A percentile compares a stretch with the other conserved stretches of the same genome.
Evolutionary conservation across 2,888 invertebrate genomes (phyloP).

Genomic region (Amiota communis): DNA sequence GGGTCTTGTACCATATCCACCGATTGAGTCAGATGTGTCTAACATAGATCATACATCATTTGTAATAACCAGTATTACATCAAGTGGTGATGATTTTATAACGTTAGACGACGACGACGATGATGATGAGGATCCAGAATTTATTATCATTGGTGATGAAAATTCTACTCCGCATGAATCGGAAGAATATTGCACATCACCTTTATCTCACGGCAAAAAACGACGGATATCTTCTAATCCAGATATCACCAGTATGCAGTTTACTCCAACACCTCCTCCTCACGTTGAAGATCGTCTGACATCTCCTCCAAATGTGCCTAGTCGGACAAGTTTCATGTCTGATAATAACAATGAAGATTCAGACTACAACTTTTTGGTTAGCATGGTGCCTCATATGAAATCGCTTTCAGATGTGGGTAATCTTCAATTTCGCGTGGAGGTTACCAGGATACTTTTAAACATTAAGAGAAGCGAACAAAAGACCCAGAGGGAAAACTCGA

Average conservation of each 20-base stretch:
- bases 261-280: too few relatives aligned
- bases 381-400: constrained; percentile 55
- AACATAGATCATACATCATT: constrained; percentile 39
- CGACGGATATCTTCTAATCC: background rate
- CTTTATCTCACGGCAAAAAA: constrained; percentile 35
- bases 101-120: constrained; percentile 50
- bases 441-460: background rate
- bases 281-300: too few relatives aligned
- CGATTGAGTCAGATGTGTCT: constrained; percentile 36
- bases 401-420: constrained; percentile 49
- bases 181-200: constrained; percentile 28
- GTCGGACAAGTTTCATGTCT: background rate
- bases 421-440: constrained; percentile 49
- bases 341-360: constrained; percentile 46
- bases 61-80: too few relatives aligned
- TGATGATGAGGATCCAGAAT: constrained; percentile 42
- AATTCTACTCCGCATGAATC: constrained; percentile 48
- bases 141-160: constrained; percentile 53
- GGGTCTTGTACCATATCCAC: constrained; percentile 43
- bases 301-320: too few relatives aligned
- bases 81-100: background rate
- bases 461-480: constrained; percentile 10
- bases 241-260: background rate
- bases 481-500: too few relatives aligned
- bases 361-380: constrained; percentile 55